Conservation (phyloP, 2,113 vertebrate genomes). For the Ailuropoda melanoleuca region DNA sequence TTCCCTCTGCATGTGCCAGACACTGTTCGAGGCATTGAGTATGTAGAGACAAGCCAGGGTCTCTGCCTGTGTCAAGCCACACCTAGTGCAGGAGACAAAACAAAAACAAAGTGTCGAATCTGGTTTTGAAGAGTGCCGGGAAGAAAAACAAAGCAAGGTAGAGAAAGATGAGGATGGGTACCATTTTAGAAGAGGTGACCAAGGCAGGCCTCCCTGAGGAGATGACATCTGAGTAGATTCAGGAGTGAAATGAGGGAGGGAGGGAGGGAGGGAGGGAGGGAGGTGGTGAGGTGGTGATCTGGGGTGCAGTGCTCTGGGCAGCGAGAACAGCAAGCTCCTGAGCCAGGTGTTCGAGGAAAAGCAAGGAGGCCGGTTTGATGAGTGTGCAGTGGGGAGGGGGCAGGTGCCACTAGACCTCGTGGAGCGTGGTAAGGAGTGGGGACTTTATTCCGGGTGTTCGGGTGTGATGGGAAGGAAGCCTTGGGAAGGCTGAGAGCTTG, state of each 20-base stretch:
- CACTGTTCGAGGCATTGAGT: neutral
- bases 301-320: neutral
- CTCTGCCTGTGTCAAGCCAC: neutral
- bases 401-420: neutral
- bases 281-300: neutral
- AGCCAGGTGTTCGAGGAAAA: neutral
- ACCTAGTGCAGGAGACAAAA: neutral
- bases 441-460: neutral
- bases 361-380: neutral
- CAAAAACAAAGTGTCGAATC: neutral
- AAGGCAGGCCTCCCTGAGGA: neutral
- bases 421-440: neutral
- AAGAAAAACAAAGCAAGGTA: neutral
- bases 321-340: neutral
- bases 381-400: neutral
- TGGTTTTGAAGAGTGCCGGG: neutral
- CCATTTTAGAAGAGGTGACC: neutral
- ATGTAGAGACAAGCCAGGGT: neutral
- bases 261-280: neutral
- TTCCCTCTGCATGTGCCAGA: neutral
- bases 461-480: neutral
- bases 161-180: neutral
- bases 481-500: neutral
- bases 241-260: neutral
- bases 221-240: neutral